Evolutionary conservation across 2,797 vertebrate genomes (phyloP), one percentile per base, ranked within the genome.

Genomic region (Crenichthys baileyi): DNA sequence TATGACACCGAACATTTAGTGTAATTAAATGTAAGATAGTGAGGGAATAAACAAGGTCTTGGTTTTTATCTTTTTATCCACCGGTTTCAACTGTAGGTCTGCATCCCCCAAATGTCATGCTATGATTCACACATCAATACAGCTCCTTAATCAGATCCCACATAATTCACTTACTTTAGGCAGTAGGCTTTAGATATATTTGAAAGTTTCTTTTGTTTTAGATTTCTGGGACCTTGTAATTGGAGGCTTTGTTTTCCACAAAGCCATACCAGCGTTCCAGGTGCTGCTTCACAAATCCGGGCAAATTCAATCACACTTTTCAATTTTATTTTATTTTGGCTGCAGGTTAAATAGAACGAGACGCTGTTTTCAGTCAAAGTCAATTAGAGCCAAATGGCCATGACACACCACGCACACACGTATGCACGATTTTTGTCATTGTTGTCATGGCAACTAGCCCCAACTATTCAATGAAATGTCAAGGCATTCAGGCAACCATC

Each of bases 401-500:
- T 73, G 76, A 81, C 15, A 75, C 84, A 65, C 50, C 15, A 76
- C 22, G 61, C 84, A 70, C 63, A 63, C 71, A 55, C 6, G 20
- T 12, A 67, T 67, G 79, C 83, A 83, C 80, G 8, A 71, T 83
- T 88, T 91, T 81, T 86, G 86, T 85, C 83, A 46, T 75, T 3
- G 92, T 93, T 84, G 94, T 88, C 91, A 94, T 92, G 89, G 91
- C 89, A 94, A 94, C 93, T 85, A 81, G 80, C 78, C 15, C 18
- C 88, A 78, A 89, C 92, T 82, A 87, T 93, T 93, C 89, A 93
- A 90, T 90, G 80, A 91, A 93, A 91, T 94, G 91, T 93, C 92
- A 92, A 90, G 78, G 89, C 89, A 88, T 92, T 85, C 85, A 87
- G 82, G 73, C 80, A 81, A 88, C 68, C 36, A 46, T 3, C 31